These are phyloP conservation scores for Ciona savignyi DNA, from an alignment of 23 tunicate genomes.

Conservation along the genomic window DNA sequence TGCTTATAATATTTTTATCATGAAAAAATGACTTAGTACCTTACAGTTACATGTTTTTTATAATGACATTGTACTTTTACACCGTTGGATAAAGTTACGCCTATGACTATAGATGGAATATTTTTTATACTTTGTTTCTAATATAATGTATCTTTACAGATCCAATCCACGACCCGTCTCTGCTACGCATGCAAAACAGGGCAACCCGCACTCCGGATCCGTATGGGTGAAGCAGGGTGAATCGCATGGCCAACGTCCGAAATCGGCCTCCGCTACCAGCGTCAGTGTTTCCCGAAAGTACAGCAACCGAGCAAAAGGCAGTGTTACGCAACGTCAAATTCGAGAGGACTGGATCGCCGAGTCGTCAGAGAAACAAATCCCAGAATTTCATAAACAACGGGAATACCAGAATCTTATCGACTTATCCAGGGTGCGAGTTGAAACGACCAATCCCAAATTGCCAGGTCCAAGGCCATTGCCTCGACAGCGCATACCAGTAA, in stretches of 20 bases:
- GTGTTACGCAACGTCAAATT: neutral
- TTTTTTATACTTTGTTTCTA: too few species aligned
- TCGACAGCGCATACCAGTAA: neutral
- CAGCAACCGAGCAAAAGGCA: conserved; percentile 1
- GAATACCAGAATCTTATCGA: conserved; percentile 54
- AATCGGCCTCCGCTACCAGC: conserved; percentile 1
- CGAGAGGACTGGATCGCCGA: conserved; percentile 1
- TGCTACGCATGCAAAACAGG: conserved; percentile 2
- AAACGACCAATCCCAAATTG: neutral
- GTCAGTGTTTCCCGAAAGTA: conserved; percentile 2
- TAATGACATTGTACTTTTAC: too few species aligned
- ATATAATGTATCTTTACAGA: neutral
- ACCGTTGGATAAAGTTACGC: too few species aligned
- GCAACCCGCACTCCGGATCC: neutral
- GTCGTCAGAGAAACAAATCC: neutral
- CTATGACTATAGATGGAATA: too few species aligned
- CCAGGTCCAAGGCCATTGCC: neutral
- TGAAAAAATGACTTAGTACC: too few species aligned
- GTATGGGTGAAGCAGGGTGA: conserved; percentile 1
- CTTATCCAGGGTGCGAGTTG: conserved; percentile 17
- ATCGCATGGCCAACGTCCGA: neutral
- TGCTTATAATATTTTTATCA: too few species aligned
- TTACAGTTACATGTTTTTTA: too few species aligned
- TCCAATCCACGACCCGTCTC: conserved; percentile 1
- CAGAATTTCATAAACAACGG: conserved; percentile 41